phyloP scores from a whole-genome alignment of 2,113 vertebrate species.

The Ciconia stormi region DNA sequence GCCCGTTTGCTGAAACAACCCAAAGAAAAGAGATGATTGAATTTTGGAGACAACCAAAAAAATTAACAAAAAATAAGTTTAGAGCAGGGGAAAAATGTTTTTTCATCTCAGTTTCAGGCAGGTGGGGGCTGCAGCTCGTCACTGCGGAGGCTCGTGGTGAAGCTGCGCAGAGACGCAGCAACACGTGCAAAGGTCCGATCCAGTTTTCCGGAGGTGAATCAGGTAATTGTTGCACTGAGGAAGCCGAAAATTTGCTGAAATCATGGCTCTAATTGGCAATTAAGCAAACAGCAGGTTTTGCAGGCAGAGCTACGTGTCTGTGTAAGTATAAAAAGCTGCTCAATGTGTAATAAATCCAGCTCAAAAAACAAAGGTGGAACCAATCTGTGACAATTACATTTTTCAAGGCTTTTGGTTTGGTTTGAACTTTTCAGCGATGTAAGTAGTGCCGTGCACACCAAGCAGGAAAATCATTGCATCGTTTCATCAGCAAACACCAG shows the following conservation, averaged over 20 bases:
- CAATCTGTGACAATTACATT: background rate
- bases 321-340: background rate
- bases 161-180: background rate
- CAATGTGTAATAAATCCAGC: background rate
- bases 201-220: background rate
- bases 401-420: background rate
- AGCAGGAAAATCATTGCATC: background rate
- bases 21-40: background rate
- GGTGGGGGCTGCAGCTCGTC: background rate
- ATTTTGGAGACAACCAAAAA: background rate
- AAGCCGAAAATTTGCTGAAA: conserved; percentile 1
- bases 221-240: background rate
- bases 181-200: background rate
- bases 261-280: conserved; percentile 21
- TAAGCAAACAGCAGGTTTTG: background rate
- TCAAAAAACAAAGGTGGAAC: background rate
- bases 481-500: background rate
- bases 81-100: background rate
- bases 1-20: conserved; percentile 79
- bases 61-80: background rate
- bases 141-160: background rate
- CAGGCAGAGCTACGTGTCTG: background rate
- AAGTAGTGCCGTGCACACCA: accelerated
- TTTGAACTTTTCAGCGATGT: background rate
- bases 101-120: background rate